Base-by-base conservation (phyloP, 2,113 vertebrate genomes). In the Gambusia holbrooki region DNA sequence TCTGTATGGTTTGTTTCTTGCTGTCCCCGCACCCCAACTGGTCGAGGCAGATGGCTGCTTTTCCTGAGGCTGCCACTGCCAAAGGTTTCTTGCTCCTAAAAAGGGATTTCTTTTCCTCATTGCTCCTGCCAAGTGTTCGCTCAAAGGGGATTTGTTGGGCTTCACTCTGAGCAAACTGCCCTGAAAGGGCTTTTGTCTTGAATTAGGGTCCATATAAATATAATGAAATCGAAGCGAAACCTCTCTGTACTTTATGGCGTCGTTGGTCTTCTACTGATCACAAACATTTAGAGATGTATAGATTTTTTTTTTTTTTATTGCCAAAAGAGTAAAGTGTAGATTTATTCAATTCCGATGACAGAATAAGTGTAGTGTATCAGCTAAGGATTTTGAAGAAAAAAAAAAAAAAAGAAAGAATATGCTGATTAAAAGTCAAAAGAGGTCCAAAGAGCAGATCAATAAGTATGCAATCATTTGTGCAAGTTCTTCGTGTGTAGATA, bases 281-380 rank as follows among this genome's bases (percentile, higher is more conserved):
- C 66, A 82, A 79, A 85, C 77, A 78, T 66, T 75, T 72, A 77
- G 63, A 66, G 72, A 80, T 48, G 28, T 28, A 51, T 35, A 40
- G 22, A 78, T 84, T 48, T 87, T 12, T 11, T 37, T 2, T 10
- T 37, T 76, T 83, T 85, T 71, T 15, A 81, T 69, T 73, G 67
- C 42, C 63, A 79, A 54, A 65, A 82, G 42, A 81, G 74, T 83
- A 79, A 88, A 73, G 65, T 69, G 42, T 70, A 78, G 63, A 68
- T 86, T 88, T 86, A 81, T 86, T 76, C 62, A 77, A 67, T 86
- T 78, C 51, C 83, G 72, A 82, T 66, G 76, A 77, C 29, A 76
- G 68, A 71, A 72, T 58, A 79, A 70, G 66, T 60, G 81, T 62
- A 68, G 69, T 27, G 80, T 85, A 77, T 87, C 74, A 74, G 71